Percentiles rank a stretch among this genome's conserved stretches.
These are phyloP conservation scores for Nemotelus nigrinus DNA, from an alignment of 2,888 invertebrate genomes.

Conservation along the genomic window DNA sequence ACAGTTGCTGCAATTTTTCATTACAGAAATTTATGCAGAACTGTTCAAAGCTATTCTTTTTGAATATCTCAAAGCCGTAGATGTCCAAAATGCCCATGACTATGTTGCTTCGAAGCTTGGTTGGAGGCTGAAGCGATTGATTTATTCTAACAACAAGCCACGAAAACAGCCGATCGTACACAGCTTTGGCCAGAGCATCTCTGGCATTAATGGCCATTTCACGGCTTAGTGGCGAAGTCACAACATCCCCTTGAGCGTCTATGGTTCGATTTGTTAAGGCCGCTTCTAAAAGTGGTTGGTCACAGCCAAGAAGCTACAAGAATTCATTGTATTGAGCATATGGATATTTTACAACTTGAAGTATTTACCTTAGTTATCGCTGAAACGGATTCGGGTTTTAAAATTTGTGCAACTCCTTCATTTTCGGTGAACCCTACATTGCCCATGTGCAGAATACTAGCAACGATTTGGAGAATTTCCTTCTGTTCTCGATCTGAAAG, in stretches of 20 bases:
- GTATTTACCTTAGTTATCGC: constrained; percentile 74
- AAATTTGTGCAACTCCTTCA: constrained; percentile 76
- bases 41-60: constrained; percentile 82
- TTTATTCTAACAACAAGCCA: constrained; percentile 89
- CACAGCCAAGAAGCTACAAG: constrained; percentile 77
- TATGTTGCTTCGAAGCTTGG: constrained; percentile 68
- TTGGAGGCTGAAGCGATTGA: constrained; percentile 73
- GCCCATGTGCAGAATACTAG: constrained; percentile 85
- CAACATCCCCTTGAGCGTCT: constrained; percentile 84
- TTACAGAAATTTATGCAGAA: constrained; percentile 97
- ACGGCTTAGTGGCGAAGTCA: constrained; percentile 80
- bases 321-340: constrained; percentile 1
- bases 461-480: constrained; percentile 84
- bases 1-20: constrained; percentile 93
- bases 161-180: constrained; percentile 89
- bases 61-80: constrained; percentile 94
- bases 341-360: not conserved
- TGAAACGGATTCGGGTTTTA: constrained; percentile 72
- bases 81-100: constrained; percentile 93
- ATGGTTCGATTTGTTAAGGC: constrained; percentile 87
- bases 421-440: constrained; percentile 84
- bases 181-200: constrained; percentile 90
- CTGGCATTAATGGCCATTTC: constrained; percentile 87
- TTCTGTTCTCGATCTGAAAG: constrained; percentile 76
- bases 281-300: constrained; percentile 71